A percentile compares a stretch with the other conserved stretches of the same genome.
phyloP scores from a whole-genome alignment of 2,113 vertebrate genomes.

The Daboia siamensis region DNA sequence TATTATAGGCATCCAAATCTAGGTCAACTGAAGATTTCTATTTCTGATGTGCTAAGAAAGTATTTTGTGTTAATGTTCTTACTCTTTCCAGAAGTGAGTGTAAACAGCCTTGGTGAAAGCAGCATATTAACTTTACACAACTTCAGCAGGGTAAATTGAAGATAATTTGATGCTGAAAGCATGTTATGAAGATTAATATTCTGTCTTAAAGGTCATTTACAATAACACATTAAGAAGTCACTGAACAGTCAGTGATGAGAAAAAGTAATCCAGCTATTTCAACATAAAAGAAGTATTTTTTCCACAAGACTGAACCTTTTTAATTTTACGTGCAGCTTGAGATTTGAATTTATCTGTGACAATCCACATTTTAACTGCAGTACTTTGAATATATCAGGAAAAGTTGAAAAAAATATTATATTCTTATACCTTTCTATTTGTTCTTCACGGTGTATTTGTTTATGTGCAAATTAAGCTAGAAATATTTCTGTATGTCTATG shows the following conservation, averaged over 20 bases:
- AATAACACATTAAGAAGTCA: neutral
- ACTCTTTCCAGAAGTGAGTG: neutral
- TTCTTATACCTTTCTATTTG: neutral
- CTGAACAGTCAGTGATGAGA: neutral
- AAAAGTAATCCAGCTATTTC: neutral
- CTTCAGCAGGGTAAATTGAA: neutral
- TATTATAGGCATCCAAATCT: neutral
- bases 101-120: neutral
- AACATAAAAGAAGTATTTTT: neutral
- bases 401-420: neutral
- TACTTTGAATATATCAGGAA: neutral
- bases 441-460: neutral
- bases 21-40: too few relatives aligned
- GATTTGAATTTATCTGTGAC: neutral
- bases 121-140: neutral
- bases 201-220: conserved; percentile 10
- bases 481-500: neutral
- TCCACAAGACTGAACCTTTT: neutral
- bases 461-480: neutral
- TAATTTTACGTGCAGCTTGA: conserved; percentile 1
- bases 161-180: neutral
- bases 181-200: conserved; percentile 2
- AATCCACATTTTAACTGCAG: neutral
- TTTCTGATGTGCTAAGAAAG: neutral
- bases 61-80: neutral